Percentiles rank a stretch among this genome's conserved stretches.
phyloP scores from a whole-genome alignment of 2,113 vertebrate species.

The Catharus minimus region DNA sequence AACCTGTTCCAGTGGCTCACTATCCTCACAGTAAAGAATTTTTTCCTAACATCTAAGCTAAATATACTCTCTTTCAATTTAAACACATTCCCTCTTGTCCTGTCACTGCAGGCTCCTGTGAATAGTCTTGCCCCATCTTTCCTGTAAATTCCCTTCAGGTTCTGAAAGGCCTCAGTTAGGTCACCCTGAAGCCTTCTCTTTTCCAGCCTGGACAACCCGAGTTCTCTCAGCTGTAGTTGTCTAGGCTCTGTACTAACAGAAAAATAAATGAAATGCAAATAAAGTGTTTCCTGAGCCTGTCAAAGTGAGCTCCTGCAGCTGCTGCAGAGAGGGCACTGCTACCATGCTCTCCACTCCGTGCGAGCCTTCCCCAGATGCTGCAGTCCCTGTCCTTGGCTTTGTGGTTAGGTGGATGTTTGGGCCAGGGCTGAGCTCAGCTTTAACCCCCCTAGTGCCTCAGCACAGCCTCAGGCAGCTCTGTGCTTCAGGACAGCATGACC shows the following conservation, averaged over 20 bases:
- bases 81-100: not conserved
- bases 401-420: no score
- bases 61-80: not conserved
- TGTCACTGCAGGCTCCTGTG: not conserved
- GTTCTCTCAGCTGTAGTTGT: accelerated
- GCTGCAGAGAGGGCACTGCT: no score
- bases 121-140: not conserved
- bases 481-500: accelerated
- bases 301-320: not conserved
- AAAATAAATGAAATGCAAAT: no score
- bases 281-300: not conserved
- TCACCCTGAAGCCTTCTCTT: not conserved
- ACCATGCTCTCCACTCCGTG: accelerated
- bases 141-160: not conserved
- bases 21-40: not conserved
- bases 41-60: not conserved
- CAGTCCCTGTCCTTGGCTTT: not conserved
- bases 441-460: accelerated
- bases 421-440: accelerated
- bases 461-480: no score
- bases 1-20: not conserved
- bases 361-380: accelerated
- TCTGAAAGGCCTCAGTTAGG: not conserved
- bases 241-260: no score
- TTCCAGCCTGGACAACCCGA: not conserved